Percentiles rank a stretch among this genome's conserved stretches.
Evolutionary conservation across 2,113 vertebrate species (phyloP).

Genomic region (Anhinga anhinga): DNA sequence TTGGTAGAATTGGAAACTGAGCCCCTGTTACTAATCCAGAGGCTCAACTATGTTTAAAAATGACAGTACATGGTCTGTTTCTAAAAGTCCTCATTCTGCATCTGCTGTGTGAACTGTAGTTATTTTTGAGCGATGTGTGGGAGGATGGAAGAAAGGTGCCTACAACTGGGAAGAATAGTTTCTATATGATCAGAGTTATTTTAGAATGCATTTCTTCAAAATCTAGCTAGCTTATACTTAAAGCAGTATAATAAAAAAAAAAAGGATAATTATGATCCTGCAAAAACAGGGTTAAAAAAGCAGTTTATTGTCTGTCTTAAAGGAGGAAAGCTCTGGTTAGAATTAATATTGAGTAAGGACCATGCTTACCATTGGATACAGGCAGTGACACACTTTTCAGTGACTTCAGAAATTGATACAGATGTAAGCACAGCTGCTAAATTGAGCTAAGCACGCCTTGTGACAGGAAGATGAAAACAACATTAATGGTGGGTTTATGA

Average conservation of each 20-base stretch:
- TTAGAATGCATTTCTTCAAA: background rate
- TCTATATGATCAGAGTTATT: background rate
- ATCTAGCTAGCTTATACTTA: background rate
- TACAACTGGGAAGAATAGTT: background rate
- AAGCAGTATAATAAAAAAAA: background rate
- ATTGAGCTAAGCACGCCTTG: background rate
- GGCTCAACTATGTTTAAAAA: background rate
- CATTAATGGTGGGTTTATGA: background rate
- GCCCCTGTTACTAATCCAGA: background rate
- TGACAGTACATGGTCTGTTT: background rate
- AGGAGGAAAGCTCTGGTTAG: background rate
- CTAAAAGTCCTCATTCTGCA: background rate
- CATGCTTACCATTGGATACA: background rate
- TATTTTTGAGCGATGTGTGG: constrained; percentile 30
- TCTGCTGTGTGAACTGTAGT: constrained; percentile 29
- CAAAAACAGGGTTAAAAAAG: background rate
- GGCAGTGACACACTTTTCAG: background rate
- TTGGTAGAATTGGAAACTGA: background rate
- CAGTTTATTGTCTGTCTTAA: background rate
- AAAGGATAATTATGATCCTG: background rate
- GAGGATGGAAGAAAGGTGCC: background rate
- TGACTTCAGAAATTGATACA: background rate
- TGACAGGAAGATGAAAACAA: background rate
- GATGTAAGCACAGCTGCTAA: background rate
- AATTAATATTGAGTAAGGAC: background rate